phyloP scores from a whole-genome alignment of 1,140 invertebrate species.

The Pollicipes pollicipes region DNA sequence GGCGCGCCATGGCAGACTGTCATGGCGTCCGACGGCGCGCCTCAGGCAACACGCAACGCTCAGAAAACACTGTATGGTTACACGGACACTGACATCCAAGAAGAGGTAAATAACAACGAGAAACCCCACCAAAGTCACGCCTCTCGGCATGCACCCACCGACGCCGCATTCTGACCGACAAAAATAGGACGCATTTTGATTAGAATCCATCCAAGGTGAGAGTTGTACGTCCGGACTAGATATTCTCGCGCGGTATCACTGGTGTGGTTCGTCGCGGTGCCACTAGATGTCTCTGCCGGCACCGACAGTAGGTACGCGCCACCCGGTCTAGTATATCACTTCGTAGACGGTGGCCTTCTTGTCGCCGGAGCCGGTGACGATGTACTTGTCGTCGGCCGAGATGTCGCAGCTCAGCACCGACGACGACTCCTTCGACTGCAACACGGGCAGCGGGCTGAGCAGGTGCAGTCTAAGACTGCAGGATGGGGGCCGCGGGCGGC shows the following conservation, averaged over 20 bases:
- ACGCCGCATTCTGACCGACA: too few relatives aligned
- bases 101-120: too few relatives aligned
- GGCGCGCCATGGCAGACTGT: too few relatives aligned
- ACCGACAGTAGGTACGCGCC: too few relatives aligned
- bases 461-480: too few relatives aligned
- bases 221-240: neutral
- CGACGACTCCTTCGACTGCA: conserved; percentile 92
- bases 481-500: too few relatives aligned
- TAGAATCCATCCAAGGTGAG: neutral
- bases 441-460: conserved; percentile 27
- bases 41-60: too few relatives aligned
- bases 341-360: conserved; percentile 98
- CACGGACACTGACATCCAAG: too few relatives aligned
- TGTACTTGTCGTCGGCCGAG: conserved; percentile 94
- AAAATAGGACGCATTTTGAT: conserved; percentile 1
- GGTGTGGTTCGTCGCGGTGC: neutral
- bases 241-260: neutral
- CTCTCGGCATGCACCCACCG: too few relatives aligned
- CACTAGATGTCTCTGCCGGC: neutral
- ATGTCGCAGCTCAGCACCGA: conserved; percentile 98
- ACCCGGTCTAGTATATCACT: conserved; percentile 84
- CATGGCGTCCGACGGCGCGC: too few relatives aligned
- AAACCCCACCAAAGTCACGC: too few relatives aligned
- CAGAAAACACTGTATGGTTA: too few relatives aligned
- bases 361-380: conserved; percentile 95